Percentiles rank a stretch among this genome's conserved stretches.
Conservation (phyloP, 2,797 vertebrate genomes). For the Leuciscus waleckii region DNA sequence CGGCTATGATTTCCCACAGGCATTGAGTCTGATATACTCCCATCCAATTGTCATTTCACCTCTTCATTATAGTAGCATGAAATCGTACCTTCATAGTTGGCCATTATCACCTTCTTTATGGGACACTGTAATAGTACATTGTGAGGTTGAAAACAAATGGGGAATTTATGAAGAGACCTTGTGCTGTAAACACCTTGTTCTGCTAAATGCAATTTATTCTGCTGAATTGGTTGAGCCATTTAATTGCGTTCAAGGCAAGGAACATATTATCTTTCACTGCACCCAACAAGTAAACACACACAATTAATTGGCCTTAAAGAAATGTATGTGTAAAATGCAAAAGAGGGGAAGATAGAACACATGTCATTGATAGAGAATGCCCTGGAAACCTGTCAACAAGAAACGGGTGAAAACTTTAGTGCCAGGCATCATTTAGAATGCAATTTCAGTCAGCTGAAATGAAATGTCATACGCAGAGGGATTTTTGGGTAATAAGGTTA, state of each 20-base stretch:
- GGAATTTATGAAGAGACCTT: conserved; percentile 32
- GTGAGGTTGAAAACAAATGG: conserved; percentile 37
- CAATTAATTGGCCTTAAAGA: conserved; percentile 48
- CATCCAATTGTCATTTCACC: conserved; percentile 35
- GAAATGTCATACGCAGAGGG: conserved; percentile 48
- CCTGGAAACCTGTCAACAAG: conserved; percentile 39
- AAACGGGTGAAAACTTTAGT: conserved; percentile 26
- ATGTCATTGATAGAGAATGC: conserved; percentile 1
- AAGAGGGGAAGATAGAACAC: conserved; percentile 12
- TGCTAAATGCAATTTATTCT: conserved; percentile 47
- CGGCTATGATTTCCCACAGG: neutral
- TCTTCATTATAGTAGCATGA: conserved; percentile 48
- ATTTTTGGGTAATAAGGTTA: conserved; percentile 52
- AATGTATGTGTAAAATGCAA: conserved; percentile 29
- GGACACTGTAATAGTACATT: conserved; percentile 25
- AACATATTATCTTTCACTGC: conserved; percentile 41
- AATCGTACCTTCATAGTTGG: conserved; percentile 24
- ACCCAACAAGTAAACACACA: conserved; percentile 41
- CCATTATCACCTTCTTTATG: conserved; percentile 43
- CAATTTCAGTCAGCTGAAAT: conserved; percentile 46
- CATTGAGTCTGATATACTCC: conserved; percentile 4
- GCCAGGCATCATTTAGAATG: conserved; percentile 47
- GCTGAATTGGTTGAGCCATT: conserved; percentile 36
- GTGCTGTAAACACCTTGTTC: conserved; percentile 41
- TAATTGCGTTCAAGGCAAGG: conserved; percentile 36